These are phyloP conservation scores for Stichodactyla helianthus DNA, from an alignment of 64 coral and sea anemone species.

Conservation along the genomic window DNA sequence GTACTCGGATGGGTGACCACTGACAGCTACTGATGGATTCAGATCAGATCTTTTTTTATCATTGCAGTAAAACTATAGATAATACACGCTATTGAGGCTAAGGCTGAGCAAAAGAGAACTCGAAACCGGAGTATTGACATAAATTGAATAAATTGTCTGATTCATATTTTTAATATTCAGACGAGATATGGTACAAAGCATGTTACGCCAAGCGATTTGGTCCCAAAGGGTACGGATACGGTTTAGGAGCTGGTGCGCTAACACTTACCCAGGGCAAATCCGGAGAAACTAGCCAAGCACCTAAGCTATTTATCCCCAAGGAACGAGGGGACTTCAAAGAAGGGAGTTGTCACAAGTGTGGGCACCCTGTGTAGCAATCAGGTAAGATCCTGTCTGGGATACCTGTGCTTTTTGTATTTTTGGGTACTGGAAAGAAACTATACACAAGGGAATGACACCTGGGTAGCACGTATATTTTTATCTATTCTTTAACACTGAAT, in stretches of 20 bases:
- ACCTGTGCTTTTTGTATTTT: not conserved
- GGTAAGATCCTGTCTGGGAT: not conserved
- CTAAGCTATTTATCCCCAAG: not conserved
- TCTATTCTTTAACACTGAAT: too few relatives aligned
- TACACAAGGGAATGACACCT: too few relatives aligned
- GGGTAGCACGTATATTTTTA: too few relatives aligned
- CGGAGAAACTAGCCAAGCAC: not conserved
- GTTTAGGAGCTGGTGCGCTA: conserved; percentile 11
- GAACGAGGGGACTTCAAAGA: not conserved
- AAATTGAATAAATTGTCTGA: not conserved
- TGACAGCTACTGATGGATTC: too few relatives aligned
- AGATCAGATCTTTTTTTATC: too few relatives aligned
- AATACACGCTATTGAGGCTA: too few relatives aligned
- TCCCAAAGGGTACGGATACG: conserved; percentile 11
- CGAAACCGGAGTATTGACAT: too few relatives aligned
- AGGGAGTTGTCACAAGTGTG: conserved; percentile 4
- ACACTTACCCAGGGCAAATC: not conserved
- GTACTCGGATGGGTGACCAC: too few relatives aligned
- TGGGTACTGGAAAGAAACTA: too few relatives aligned
- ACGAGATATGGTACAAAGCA: not conserved
- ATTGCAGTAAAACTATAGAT: too few relatives aligned
- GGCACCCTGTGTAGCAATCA: not conserved
- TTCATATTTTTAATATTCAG: not conserved
- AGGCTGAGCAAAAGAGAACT: too few relatives aligned
- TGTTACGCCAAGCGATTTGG: conserved; percentile 22